Base-by-base conservation (phyloP, 2,888 invertebrate species). In the Campopleginae sp. region DNA sequence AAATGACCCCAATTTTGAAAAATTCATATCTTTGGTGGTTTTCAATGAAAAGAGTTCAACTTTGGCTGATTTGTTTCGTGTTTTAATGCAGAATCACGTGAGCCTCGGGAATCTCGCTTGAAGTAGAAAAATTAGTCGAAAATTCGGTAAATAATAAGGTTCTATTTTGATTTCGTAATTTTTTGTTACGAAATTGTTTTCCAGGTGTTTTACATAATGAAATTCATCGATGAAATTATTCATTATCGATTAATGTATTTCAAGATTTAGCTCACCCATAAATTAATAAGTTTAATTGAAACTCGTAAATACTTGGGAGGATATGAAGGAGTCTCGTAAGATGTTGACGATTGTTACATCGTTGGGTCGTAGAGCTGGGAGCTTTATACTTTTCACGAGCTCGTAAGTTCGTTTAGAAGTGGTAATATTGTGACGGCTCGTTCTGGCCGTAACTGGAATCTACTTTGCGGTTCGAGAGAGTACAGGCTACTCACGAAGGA, bases 361-460 rank as follows among this genome's bases (percentile, higher is more conserved):
- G n/a, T 48, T 33, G 42, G 33, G 66, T 54, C 31, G 51, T 77
- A 48, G 10, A 23, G 12, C 77, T 2, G 0, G 23, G 19, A 27
- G 54, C 54, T 77, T 68, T 77, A 68, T 68, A 54, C 68, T 68
- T 77, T 80, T 65, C 72, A 63, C 66, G 51, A 70, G 77, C 54
- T 82, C 76, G 85, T 82, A 80, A 82, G 82, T 82, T 82, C 80
- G 74, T 77, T 85, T 80, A 68, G 58, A 72, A 68, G 76, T 46
- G 51, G 74, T 82, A 77, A 82, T 82, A 85, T 74, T 65, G 76
- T 54, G 61, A 76, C 72, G 82, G 51, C 27, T 23, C 33, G n/a
- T n/a, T 54, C 31, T 23, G 44, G 77, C 85, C 85, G 88, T 88
- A 88, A 88, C 88, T 87, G 87, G 87, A 91, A 91, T 91, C 87